Conservation (phyloP, 2,888 invertebrate species). For the Callosobruchus maculatus region DNA sequence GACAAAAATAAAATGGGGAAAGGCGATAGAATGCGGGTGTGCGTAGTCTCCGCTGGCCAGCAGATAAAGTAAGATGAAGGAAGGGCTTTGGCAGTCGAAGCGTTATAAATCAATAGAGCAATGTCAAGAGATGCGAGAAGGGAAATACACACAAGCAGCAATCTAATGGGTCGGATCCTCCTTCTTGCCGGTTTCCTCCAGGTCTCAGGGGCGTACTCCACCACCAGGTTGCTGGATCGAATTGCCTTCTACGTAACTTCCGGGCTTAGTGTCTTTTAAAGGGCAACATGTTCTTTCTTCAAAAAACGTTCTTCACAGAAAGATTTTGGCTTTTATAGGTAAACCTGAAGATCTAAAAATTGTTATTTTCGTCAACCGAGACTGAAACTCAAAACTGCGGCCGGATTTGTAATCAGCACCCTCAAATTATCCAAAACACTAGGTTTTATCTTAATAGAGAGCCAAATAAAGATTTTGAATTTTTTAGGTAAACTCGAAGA, state of each 20-base stretch:
- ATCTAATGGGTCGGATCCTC: conserved; percentile 1
- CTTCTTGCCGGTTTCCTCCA: background rate
- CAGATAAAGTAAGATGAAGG: background rate
- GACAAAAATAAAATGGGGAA: background rate
- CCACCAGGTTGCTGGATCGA: background rate
- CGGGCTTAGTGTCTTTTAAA: no score
- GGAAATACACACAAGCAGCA: background rate
- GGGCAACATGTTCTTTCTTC: no score
- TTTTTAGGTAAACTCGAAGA: no score
- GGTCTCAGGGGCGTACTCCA: background rate
- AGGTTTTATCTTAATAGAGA: no score
- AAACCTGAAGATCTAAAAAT: no score
- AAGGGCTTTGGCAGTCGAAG: conserved; percentile 8
- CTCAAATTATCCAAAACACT: no score
- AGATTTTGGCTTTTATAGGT: no score
- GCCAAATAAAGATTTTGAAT: no score
- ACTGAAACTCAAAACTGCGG: no score
- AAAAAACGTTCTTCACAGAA: no score
- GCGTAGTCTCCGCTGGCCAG: background rate
- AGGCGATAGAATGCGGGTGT: background rate
- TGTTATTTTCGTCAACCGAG: no score
- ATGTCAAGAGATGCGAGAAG: conserved; percentile 34
- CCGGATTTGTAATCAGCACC: no score
- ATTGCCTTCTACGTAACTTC: background rate
- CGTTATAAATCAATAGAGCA: conserved; percentile 45